Evolutionary conservation across 2,888 invertebrate genomes (phyloP).

Genomic region (Notodonta dromedarius): DNA sequence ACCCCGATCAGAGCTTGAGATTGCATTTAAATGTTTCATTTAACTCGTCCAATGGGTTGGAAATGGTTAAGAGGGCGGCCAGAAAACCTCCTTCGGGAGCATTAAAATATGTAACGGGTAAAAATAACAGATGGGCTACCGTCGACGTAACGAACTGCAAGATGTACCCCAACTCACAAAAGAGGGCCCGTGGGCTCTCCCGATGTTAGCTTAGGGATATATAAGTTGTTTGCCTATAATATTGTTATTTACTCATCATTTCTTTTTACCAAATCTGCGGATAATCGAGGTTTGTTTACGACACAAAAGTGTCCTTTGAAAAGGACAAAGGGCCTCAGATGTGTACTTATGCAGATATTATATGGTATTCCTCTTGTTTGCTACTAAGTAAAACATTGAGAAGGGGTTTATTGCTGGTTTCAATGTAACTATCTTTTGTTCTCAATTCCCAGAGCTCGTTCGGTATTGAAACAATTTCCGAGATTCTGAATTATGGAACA

Average conservation of each 20-base stretch:
- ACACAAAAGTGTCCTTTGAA: constrained; percentile 61
- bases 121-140: constrained; percentile 79
- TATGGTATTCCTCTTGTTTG: constrained; percentile 18
- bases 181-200: constrained; percentile 52
- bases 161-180: constrained; percentile 57
- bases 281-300: constrained; percentile 73
- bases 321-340: constrained; percentile 52
- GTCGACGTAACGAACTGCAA: constrained; percentile 72
- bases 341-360: constrained; percentile 35
- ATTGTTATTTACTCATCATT: constrained; percentile 79
- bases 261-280: constrained; percentile 71
- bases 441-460: background rate
- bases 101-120: constrained; percentile 80
- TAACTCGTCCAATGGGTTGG: constrained; percentile 71
- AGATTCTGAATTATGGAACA: background rate
- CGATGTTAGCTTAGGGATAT: constrained; percentile 73
- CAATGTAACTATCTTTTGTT: constrained; percentile 1
- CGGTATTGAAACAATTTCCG: background rate
- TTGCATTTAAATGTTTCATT: constrained; percentile 75
- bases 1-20: constrained; percentile 55
- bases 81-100: constrained; percentile 60
- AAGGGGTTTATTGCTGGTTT: background rate
- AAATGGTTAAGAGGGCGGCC: constrained; percentile 64
- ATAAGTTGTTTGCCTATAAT: constrained; percentile 78
- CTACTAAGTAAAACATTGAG: background rate